A percentile compares a stretch with the other conserved stretches of the same genome.
These are phyloP conservation scores for Macrophya alboannulata DNA, from an alignment of 2,888 invertebrate genomes.

Conservation along the genomic window DNA sequence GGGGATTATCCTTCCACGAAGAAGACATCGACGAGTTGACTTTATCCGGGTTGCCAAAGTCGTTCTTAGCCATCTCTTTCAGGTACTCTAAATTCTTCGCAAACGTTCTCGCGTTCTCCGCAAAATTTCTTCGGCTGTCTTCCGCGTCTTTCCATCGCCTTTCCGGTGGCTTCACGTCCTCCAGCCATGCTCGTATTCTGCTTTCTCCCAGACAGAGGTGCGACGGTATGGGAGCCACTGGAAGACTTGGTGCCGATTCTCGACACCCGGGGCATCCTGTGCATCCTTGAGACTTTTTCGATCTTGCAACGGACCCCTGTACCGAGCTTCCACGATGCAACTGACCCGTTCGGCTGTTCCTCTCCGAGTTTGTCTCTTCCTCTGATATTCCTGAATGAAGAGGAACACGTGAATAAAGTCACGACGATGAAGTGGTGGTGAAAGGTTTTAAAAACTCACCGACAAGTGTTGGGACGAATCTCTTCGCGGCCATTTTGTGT, in stretches of 20 bases:
- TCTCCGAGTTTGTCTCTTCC: conserved; percentile 83
- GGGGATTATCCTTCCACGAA: conserved; percentile 71
- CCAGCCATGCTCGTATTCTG: conserved; percentile 77
- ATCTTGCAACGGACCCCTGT: conserved; percentile 66
- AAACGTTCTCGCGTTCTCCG: conserved; percentile 63
- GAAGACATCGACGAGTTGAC: conserved; percentile 67
- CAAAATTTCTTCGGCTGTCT: conserved; percentile 62
- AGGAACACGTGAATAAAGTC: background rate
- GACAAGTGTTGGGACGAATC: conserved; percentile 89
- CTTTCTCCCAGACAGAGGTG: conserved; percentile 73
- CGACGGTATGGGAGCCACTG: conserved; percentile 64
- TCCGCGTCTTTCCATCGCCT: conserved; percentile 67
- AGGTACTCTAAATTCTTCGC: conserved; percentile 66
- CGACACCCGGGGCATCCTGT: conserved; percentile 88
- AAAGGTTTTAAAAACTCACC: conserved; percentile 70
- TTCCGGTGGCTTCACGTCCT: conserved; percentile 75
- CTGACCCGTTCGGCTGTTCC: conserved; percentile 64
- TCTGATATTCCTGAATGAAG: conserved; percentile 86
- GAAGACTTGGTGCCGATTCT: conserved; percentile 61
- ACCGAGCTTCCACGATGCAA: conserved; percentile 63
- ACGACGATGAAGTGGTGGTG: background rate
- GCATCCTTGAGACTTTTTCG: conserved; percentile 82
- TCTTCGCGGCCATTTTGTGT: conserved; percentile 92
- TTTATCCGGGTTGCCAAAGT: conserved; percentile 62
- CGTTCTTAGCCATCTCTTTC: conserved; percentile 67